Evolutionary conservation across 2,113 vertebrate species (phyloP), one percentile per base, ranked within the genome.

Genomic region (Coracopsis vasa): DNA sequence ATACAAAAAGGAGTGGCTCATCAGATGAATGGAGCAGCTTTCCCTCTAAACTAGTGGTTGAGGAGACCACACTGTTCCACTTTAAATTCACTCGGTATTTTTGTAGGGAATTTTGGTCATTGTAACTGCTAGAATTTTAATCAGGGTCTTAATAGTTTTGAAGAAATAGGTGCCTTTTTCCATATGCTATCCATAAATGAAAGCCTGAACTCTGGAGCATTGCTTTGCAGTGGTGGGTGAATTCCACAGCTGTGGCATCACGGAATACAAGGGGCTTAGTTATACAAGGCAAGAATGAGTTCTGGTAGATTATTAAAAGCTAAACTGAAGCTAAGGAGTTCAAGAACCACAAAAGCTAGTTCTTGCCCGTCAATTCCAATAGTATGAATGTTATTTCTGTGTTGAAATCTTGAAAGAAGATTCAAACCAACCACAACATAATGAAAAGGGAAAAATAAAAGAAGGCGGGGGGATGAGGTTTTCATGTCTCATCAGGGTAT

Each of bases 261-360:
- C 64, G 72, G 69, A 96, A 90, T 73, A 88, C 54, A 88, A 73
- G 75, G n/a, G 35, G 51, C 61, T 80, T 79, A 90, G 93, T 94
- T 92, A 80, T 17, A 84, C 33, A 84, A 78, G 50, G 88, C 88
- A 94, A 90, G 60, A 96, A 78, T 92, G 69, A 50, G 67, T 50
- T 92, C 64, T 90, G 21, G 54, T 88, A 86, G 82, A 93, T 88
- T 69, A 94, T 92, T 93, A 93, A 96, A 94, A 94, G 67, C 82
- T 80, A 67, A 61, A 88, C 78, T 0, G 14, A 92, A 81, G 54
- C 64, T n/a, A n/a, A 90, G 54, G 25, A 86, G 72, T 74, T 91
- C 41, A 93, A 75, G 82, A 97, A 75, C 64, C 77, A 96, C 90
- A 88, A 92, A 92, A 93, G 61, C 88, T 79, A 92, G 80, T 79